Evolutionary conservation across 37 sponge, comb jelly and placozoan genomes (phyloP).

Genomic region (Spongilla lacustris): DNA sequence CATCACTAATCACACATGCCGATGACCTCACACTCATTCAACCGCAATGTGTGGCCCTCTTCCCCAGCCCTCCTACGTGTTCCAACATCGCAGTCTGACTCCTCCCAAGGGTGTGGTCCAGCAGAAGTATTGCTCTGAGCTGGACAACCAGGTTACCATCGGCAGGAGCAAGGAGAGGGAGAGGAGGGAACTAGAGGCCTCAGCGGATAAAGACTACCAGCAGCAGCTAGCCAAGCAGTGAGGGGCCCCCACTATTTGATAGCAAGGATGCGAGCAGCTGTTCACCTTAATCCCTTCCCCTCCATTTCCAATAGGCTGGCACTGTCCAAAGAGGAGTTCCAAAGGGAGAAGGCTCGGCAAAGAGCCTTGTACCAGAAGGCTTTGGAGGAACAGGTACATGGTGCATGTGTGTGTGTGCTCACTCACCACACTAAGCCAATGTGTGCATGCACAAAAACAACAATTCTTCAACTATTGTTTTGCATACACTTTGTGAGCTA

Average conservation of each 20-base stretch:
- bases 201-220: slow-evolving; percentile 63
- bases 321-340: slow-evolving; percentile 31
- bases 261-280: no score
- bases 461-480: no score
- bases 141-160: slow-evolving; percentile 73
- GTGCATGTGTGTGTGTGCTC: neutral
- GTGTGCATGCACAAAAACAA: no score
- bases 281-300: no score
- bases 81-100: slow-evolving; percentile 63
- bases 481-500: no score
- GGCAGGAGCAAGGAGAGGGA: slow-evolving; percentile 5
- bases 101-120: slow-evolving; percentile 48
- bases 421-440: neutral
- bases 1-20: neutral
- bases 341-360: slow-evolving; percentile 8
- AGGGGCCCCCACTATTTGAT: no score
- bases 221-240: slow-evolving; percentile 71
- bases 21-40: no score
- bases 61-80: slow-evolving; percentile 78
- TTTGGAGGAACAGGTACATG: slow-evolving; percentile 88
- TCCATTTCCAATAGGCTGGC: slow-evolving; percentile 48
- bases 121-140: slow-evolving; percentile 58
- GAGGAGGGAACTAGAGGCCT: slow-evolving; percentile 39
- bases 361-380: slow-evolving; percentile 60
- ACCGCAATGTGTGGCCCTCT: neutral